These are phyloP conservation scores for Megaceryle alcyon DNA, from an alignment of 2,797 vertebrate species.

Conservation along the genomic window DNA sequence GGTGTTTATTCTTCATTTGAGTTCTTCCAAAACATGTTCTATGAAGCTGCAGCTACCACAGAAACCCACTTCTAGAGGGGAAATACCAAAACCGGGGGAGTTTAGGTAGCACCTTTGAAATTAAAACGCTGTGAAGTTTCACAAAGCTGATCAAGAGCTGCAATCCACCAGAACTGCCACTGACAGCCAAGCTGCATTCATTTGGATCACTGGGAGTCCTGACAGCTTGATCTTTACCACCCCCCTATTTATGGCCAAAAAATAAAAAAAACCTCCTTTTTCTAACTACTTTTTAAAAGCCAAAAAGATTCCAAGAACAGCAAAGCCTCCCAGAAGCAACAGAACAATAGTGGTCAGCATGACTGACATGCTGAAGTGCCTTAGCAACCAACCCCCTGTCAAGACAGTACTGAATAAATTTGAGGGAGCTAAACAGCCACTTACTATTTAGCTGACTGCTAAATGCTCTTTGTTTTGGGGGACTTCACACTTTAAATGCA, in stretches of 20 bases:
- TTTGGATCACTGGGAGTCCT: background rate
- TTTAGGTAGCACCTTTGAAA: background rate
- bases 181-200: accelerated
- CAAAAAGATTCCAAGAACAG: background rate
- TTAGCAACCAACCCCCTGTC: background rate
- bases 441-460: background rate
- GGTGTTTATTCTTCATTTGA: background rate
- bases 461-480: slow-evolving; percentile 48
- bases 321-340: background rate
- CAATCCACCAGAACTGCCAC: background rate
- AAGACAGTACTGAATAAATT: background rate
- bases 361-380: slow-evolving; percentile 8
- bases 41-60: background rate
- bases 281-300: background rate
- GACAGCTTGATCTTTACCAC: accelerated
- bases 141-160: background rate
- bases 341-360: background rate
- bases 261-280: background rate
- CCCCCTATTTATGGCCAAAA: accelerated
- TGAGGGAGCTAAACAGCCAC: background rate
- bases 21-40: background rate
- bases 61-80: background rate
- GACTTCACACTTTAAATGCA: background rate
- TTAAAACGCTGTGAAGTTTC: background rate
- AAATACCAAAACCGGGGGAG: background rate